Base-by-base conservation (phyloP, 1,140 invertebrate genomes). In the Littorina saxatilis region DNA sequence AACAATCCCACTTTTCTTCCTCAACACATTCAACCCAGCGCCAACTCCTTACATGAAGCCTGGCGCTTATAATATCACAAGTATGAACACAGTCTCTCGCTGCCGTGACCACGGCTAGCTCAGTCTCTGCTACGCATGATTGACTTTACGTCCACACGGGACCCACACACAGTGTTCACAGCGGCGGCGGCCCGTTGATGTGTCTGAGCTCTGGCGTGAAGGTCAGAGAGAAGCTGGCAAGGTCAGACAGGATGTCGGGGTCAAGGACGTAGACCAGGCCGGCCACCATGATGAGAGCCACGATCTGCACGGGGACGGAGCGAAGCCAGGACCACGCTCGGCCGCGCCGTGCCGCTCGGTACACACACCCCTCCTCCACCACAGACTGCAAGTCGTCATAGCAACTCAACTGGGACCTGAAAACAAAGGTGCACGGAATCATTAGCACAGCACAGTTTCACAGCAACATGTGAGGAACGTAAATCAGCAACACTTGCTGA, bases 141-240 rank as follows among this genome's bases (percentile, higher is more conserved):
- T n/a, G n/a, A n/a, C n/a, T n/a, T n/a, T n/a, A n/a, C n/a, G n/a
- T n/a, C n/a, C n/a, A n/a, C n/a, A n/a, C n/a, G n/a, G n/a, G n/a
- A n/a, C n/a, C n/a, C n/a, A n/a, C n/a, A n/a, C n/a, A n/a, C 35
- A 11, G 11, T 23, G 17, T 79, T 85, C 80, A 85, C 23, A 85
- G 43, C 50, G 97, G 96, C 47, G 97, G 97, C 29, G 96, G 96
- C 83, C 97, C 96, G 66, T 95, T 94, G 11, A 97, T 94, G 86
- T 97, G 97, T 70, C 96, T 95, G 80, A 98, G 92, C 88, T 97
- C 96, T 2, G 96, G 96, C 4, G 95, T 95, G 32, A 98, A 93
- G 0, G 96, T 96, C 86, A 96, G 94, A 39, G 95, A 95, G 82
- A 97, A 94, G 76, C 96, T 96, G 92, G 97, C 97, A 79, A 96